phyloP scores from a whole-genome alignment of 2,888 invertebrate species.

The Leucophenga maculata region DNA sequence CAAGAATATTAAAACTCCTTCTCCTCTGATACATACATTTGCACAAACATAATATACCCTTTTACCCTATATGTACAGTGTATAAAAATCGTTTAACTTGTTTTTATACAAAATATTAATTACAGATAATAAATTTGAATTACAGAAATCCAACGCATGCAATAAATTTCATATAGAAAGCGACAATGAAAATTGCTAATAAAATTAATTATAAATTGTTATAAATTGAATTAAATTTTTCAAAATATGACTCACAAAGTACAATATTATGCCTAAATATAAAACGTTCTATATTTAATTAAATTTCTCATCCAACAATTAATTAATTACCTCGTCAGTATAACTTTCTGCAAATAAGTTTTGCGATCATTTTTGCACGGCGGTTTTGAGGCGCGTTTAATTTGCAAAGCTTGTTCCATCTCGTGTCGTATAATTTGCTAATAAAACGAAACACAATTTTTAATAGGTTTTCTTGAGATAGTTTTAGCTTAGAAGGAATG shows the following conservation, averaged over 20 bases:
- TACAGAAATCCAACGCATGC: too few species aligned
- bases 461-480: constrained; percentile 20
- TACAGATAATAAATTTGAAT: too few species aligned
- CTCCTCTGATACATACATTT: too few species aligned
- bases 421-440: background rate
- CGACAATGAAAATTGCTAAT: background rate
- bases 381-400: constrained; percentile 64
- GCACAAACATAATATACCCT: too few species aligned
- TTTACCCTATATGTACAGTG: too few species aligned
- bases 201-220: background rate
- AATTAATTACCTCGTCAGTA: constrained; percentile 69
- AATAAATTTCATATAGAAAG: too few species aligned
- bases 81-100: too few species aligned
- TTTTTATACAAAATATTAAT: too few species aligned
- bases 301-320: background rate
- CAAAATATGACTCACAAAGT: background rate
- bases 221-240: background rate
- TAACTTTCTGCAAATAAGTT: constrained; percentile 70
- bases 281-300: background rate
- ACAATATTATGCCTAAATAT: too few species aligned
- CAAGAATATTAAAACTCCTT: too few species aligned
- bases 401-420: constrained; percentile 66
- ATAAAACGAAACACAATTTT: background rate
- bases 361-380: constrained; percentile 72
- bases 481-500: constrained; percentile 25